phyloP scores from a whole-genome alignment of 2,797 vertebrate genomes.

The Threskiornis aethiopicus region DNA sequence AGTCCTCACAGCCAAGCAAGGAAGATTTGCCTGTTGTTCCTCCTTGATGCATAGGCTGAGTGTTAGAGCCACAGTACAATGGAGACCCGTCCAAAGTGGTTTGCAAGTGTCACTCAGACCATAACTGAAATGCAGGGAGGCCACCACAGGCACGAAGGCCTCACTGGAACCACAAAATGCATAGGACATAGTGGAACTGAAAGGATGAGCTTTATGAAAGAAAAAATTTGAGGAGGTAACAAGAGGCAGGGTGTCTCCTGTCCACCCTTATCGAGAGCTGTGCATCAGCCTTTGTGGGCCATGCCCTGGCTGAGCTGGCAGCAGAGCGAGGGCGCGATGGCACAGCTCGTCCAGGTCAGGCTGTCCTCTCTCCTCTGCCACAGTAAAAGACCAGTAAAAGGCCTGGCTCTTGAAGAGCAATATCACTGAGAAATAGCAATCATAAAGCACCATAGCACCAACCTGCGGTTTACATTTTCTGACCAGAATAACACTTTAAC shows the following conservation, averaged over 20 bases:
- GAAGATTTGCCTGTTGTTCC: neutral
- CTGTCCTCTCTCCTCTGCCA: neutral
- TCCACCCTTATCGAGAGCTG: accelerated
- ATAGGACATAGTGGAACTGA: neutral
- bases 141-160: neutral
- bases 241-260: neutral
- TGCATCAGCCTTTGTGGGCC: no score
- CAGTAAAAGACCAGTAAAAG: neutral
- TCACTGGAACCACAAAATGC: neutral
- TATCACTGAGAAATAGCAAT: neutral
- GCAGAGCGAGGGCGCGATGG: accelerated
- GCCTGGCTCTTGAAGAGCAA: neutral
- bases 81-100: neutral
- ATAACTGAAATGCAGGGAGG: neutral
- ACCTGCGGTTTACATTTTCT: neutral
- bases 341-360: no score
- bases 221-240: neutral
- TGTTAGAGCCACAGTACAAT: accelerated
- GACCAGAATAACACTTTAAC: neutral
- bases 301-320: accelerated
- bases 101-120: neutral
- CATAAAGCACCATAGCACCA: neutral
- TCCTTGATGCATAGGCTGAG: neutral
- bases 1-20: neutral
- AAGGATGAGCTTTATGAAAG: neutral